A percentile compares a stretch with the other conserved stretches of the same genome.
phyloP scores from a whole-genome alignment of 2,888 invertebrate genomes.

The Andricus curvator region DNA sequence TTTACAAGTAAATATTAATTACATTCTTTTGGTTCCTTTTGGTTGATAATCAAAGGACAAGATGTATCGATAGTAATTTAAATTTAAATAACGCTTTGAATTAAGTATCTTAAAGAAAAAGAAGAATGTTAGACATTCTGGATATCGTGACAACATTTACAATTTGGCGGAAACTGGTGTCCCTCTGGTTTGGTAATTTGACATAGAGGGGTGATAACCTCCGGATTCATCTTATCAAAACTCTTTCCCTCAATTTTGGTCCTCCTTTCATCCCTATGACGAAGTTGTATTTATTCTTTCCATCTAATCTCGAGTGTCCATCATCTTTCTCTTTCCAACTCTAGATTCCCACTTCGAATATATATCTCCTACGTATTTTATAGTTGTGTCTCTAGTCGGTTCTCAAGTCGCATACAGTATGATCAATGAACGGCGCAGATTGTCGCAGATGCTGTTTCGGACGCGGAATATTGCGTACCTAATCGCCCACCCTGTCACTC shows the following conservation, averaged over 20 bases:
- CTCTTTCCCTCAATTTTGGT: conserved; percentile 19
- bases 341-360: not conserved
- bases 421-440: conserved; percentile 77
- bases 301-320: not conserved
- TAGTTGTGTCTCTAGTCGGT: conserved; percentile 51
- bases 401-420: conserved; percentile 59
- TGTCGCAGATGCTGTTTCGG: conserved; percentile 75
- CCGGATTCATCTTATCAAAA: conserved; percentile 50
- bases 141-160: too few relatives aligned
- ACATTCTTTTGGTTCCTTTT: too few relatives aligned
- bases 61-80: too few relatives aligned
- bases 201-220: conserved; percentile 60
- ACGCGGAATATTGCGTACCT: conserved; percentile 76
- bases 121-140: too few relatives aligned
- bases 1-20: too few relatives aligned
- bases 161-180: too few relatives aligned
- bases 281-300: conserved; percentile 11
- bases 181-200: conserved; percentile 47
- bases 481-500: conserved; percentile 78
- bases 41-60: too few relatives aligned
- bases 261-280: not conserved
- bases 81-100: too few relatives aligned
- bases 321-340: conserved; percentile 1
- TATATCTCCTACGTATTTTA: conserved; percentile 45
- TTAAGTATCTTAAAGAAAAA: too few relatives aligned